A percentile compares a stretch with the other conserved stretches of the same genome.
phyloP scores from a whole-genome alignment of 2,888 invertebrate genomes.

The Apodemia zela region DNA sequence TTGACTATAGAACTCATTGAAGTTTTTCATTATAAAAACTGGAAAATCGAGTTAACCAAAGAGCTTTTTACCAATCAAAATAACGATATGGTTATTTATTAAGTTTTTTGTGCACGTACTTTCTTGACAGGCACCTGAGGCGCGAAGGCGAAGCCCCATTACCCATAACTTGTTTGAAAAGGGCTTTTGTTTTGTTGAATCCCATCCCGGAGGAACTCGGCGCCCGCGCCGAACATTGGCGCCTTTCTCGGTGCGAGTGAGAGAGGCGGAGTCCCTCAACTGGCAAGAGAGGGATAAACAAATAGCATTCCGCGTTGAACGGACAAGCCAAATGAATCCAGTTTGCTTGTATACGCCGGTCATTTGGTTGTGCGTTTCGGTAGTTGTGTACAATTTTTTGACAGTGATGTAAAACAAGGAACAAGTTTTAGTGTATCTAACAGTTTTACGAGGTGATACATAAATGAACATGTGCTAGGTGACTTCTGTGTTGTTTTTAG shows the following conservation, averaged over 20 bases:
- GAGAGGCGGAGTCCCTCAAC: slow-evolving; percentile 36
- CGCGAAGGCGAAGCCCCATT: slow-evolving; percentile 58
- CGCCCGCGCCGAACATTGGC: slow-evolving; percentile 72
- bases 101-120: slow-evolving; percentile 52
- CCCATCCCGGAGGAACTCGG: slow-evolving; percentile 68
- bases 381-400: slow-evolving; percentile 40
- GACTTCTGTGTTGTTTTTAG: slow-evolving; percentile 27
- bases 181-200: slow-evolving; percentile 69
- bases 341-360: slow-evolving; percentile 68
- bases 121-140: slow-evolving; percentile 61
- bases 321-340: slow-evolving; percentile 61
- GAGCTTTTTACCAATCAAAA: not conserved
- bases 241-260: slow-evolving; percentile 67
- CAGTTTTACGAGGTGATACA: slow-evolving; percentile 47
- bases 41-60: slow-evolving; percentile 7
- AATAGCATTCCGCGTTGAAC: slow-evolving; percentile 68
- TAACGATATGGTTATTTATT: slow-evolving; percentile 42
- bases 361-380: slow-evolving; percentile 51
- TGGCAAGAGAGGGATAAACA: slow-evolving; percentile 52
- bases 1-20: slow-evolving; percentile 1
- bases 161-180: slow-evolving; percentile 72
- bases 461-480: slow-evolving; percentile 48
- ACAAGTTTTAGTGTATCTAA: slow-evolving; percentile 44
- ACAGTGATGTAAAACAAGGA: slow-evolving; percentile 71
- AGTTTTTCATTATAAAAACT: slow-evolving; percentile 5